Percentiles rank a stretch among this genome's conserved stretches.
Evolutionary conservation across 2,113 vertebrate species (phyloP).

Genomic region (Sorex araneus): DNA sequence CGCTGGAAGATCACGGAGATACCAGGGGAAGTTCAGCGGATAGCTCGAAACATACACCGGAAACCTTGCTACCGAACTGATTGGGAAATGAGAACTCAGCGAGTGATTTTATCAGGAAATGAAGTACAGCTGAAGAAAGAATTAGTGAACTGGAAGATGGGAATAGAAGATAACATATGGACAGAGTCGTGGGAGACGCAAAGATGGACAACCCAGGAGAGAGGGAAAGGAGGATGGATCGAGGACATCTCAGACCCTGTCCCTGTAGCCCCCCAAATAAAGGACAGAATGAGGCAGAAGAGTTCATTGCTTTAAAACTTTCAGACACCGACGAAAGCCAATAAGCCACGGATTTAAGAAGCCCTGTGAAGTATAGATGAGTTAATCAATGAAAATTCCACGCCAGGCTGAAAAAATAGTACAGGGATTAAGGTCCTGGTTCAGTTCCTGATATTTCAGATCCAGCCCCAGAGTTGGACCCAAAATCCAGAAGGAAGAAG

Average conservation of each 20-base stretch:
- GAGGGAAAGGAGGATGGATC: background rate
- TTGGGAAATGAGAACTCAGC: background rate
- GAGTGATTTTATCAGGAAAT: background rate
- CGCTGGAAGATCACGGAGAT: conserved; percentile 3
- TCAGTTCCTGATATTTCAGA: too few relatives aligned
- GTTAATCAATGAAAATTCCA: background rate
- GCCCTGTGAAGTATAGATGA: background rate
- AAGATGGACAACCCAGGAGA: background rate
- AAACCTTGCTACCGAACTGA: background rate
- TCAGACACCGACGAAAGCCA: background rate
- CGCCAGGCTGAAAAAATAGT: too few relatives aligned
- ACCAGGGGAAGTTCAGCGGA: conserved; percentile 18
- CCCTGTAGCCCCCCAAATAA: background rate
- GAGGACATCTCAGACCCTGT: background rate
- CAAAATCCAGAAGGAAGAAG: too few relatives aligned
- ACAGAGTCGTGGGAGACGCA: background rate
- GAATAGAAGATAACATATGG: background rate
- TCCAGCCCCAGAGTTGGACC: too few relatives aligned
- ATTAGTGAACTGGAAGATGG: background rate
- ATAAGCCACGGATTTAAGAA: conserved; percentile 5
- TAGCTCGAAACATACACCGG: background rate
- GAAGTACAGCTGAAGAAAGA: background rate
- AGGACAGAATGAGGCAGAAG: conserved; percentile 25
- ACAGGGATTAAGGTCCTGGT: too few relatives aligned
- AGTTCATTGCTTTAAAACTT: background rate